Percentiles rank a stretch among this genome's conserved stretches.
These are phyloP conservation scores for Bombus terrestris DNA, from an alignment of 1,140 invertebrate species.

Conservation along the genomic window DNA sequence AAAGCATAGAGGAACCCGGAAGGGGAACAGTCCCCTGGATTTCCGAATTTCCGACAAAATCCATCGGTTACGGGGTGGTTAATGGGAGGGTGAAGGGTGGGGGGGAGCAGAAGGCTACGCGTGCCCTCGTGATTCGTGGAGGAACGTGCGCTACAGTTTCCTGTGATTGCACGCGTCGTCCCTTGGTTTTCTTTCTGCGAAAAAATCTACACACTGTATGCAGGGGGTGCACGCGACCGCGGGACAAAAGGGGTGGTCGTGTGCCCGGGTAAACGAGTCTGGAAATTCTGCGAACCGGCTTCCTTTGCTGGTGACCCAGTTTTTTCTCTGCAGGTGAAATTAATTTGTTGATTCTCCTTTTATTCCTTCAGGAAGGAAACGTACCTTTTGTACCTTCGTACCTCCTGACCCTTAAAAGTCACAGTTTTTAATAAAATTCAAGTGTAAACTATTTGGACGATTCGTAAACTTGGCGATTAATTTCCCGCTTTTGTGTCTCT, in stretches of 20 bases:
- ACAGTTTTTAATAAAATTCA: neutral
- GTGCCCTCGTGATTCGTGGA: conserved; percentile 45
- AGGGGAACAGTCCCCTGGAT: conserved; percentile 66
- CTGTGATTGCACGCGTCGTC: conserved; percentile 61
- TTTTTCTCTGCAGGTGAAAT: neutral
- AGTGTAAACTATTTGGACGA: neutral
- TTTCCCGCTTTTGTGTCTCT: neutral
- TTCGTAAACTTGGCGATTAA: neutral
- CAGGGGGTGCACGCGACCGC: conserved; percentile 36
- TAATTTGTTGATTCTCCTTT: conserved; percentile 11
- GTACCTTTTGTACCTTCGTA: neutral
- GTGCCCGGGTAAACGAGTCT: conserved; percentile 13
- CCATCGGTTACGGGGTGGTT: conserved; percentile 56
- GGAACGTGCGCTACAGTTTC: neutral
- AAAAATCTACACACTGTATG: conserved; percentile 24
- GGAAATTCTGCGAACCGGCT: conserved; percentile 4
- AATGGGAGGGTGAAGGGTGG: neutral
- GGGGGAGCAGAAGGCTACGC: conserved; percentile 33
- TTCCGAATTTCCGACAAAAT: conserved; percentile 73
- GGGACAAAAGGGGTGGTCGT: conserved; percentile 51
- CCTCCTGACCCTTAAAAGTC: neutral
- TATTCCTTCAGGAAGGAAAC: neutral
- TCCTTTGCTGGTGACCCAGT: neutral
- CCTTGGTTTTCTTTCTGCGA: conserved; percentile 30
- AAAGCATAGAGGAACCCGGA: conserved; percentile 54